Evolutionary conservation across 2,797 vertebrate species (phyloP).

Genomic region (Gymnopithys bicolor): DNA sequence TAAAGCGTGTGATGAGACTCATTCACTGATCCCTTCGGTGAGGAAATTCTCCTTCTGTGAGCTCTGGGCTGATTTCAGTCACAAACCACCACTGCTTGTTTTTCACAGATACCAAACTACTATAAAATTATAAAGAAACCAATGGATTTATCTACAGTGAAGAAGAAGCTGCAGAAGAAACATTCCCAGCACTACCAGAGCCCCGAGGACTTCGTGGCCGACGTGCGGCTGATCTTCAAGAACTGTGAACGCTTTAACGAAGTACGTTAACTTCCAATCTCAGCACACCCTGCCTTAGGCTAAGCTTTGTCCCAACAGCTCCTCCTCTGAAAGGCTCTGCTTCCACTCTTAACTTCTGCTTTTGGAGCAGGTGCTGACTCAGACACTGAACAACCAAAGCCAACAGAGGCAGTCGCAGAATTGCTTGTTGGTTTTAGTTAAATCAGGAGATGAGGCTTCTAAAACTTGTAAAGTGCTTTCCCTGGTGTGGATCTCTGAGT

Average conservation of each 20-base stretch:
- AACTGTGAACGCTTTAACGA: slow-evolving; percentile 99
- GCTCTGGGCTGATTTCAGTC: neutral
- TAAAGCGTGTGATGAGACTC: neutral
- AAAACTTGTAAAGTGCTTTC: neutral
- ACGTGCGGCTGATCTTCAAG: slow-evolving; percentile 95
- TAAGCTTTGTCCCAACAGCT: neutral
- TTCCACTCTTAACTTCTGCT: neutral
- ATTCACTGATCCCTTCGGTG: neutral
- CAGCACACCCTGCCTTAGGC: neutral
- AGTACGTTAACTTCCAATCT: slow-evolving; percentile 89
- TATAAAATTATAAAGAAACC: slow-evolving; percentile 99
- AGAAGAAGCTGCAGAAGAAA: slow-evolving; percentile 92
- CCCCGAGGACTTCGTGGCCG: slow-evolving; percentile 91
- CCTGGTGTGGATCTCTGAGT: neutral
- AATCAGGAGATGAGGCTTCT: neutral
- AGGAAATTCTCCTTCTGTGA: neutral
- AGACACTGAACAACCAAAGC: neutral
- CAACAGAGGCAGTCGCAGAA: neutral
- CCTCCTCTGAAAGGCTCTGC: neutral
- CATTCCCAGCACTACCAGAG: slow-evolving; percentile 92
- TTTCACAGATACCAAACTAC: slow-evolving; percentile 94
- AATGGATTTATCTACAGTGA: slow-evolving; percentile 97
- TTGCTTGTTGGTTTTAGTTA: neutral
- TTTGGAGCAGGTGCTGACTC: neutral
- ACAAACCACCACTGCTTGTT: neutral